A percentile compares a stretch with the other conserved stretches of the same genome.
These are phyloP conservation scores for Hylaea fasciaria DNA, from an alignment of 2,888 invertebrate genomes.

Conservation along the genomic window DNA sequence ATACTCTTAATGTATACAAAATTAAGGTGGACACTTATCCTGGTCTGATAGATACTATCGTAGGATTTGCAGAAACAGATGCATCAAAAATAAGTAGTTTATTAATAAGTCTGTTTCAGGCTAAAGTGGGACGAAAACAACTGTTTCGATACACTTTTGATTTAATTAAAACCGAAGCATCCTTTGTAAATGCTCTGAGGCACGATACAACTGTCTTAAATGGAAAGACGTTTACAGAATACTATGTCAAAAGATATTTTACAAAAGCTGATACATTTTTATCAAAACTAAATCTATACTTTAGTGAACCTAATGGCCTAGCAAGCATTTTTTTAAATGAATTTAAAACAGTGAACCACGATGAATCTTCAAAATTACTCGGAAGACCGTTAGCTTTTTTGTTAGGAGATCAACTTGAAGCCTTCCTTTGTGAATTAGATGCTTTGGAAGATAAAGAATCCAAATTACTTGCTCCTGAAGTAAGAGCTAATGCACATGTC, in stretches of 20 bases:
- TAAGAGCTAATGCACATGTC: conserved; percentile 55
- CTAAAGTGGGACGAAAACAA: conserved; percentile 56
- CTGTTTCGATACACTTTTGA: conserved; percentile 56
- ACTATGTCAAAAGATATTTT: background rate
- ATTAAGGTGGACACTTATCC: conserved; percentile 45
- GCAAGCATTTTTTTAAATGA: conserved; percentile 45
- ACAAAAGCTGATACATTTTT: conserved; percentile 50
- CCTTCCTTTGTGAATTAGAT: conserved; percentile 31
- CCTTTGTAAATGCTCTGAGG: conserved; percentile 63
- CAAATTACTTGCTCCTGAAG: conserved; percentile 44
- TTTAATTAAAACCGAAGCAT: conserved; percentile 53
- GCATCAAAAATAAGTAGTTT: conserved; percentile 39
- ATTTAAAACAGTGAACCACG: conserved; percentile 12
- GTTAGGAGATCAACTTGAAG: conserved; percentile 26
- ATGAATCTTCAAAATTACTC: background rate
- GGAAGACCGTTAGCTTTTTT: conserved; percentile 34
- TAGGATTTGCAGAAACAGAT: conserved; percentile 45
- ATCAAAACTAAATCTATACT: conserved; percentile 57
- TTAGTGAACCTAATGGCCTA: conserved; percentile 57
- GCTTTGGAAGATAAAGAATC: conserved; percentile 27
- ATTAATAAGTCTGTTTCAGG: conserved; percentile 51
- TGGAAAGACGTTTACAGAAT: conserved; percentile 6
- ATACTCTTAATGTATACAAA: conserved; percentile 53
- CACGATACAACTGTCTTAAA: conserved; percentile 55
- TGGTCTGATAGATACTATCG: conserved; percentile 47